phyloP scores from a whole-genome alignment of 2,888 invertebrate genomes.

The Eumerus sabulonum region DNA sequence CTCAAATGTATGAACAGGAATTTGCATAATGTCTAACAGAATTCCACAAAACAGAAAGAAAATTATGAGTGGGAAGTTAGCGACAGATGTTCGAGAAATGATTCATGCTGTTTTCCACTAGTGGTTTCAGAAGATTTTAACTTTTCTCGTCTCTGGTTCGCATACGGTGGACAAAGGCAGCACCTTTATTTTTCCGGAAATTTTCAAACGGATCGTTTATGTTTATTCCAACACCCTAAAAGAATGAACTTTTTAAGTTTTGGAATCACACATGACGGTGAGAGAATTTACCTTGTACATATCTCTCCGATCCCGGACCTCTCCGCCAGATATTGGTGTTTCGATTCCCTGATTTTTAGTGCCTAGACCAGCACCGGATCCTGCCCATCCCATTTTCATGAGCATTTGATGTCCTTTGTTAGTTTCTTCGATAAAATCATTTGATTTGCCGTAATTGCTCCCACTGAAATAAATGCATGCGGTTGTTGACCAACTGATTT shows the following conservation, averaged over 20 bases:
- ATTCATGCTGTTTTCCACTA: background rate
- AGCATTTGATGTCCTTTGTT: conserved; percentile 99
- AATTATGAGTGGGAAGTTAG: background rate
- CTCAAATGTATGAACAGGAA: conserved; percentile 25
- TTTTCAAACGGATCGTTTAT: conserved; percentile 97
- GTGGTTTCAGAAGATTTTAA: conserved; percentile 45
- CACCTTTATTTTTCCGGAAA: conserved; percentile 97
- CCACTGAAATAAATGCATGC: conserved; percentile 75
- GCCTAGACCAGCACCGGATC: conserved; percentile 92
- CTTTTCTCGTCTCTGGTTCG: conserved; percentile 89
- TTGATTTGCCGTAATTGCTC: conserved; percentile 76
- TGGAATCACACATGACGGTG: background rate
- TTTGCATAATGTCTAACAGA: conserved; percentile 3
- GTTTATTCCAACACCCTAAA: conserved; percentile 92
- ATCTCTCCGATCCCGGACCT: conserved; percentile 93
- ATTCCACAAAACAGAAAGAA: conserved; percentile 9
- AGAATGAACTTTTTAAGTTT: background rate
- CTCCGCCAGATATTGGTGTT: conserved; percentile 94
- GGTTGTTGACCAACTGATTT: conserved; percentile 31
- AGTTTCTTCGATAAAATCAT: conserved; percentile 88
- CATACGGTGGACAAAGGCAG: conserved; percentile 96
- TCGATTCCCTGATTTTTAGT: conserved; percentile 97
- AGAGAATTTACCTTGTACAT: conserved; percentile 85
- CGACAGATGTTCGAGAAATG: background rate
- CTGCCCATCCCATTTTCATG: conserved; percentile 98